phyloP scores from a whole-genome alignment of 2,113 vertebrate genomes.

The Saccopteryx bilineata region DNA sequence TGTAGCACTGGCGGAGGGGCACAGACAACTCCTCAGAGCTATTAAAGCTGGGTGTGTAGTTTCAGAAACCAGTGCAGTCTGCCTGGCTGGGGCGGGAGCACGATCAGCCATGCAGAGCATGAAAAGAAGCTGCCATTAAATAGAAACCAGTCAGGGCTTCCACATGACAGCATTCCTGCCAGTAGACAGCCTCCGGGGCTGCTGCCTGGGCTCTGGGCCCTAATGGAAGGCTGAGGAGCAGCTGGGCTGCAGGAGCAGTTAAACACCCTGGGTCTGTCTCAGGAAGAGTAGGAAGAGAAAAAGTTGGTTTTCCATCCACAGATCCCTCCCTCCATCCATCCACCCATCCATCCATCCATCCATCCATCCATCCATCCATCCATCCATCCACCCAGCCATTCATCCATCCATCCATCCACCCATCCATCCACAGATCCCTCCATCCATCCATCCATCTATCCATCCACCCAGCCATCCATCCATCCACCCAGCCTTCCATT shows the following conservation, averaged over 20 bases:
- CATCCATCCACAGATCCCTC: background rate
- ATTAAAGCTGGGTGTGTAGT: background rate
- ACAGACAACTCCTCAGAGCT: slow-evolving; percentile 40
- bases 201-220: background rate
- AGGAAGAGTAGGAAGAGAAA: background rate
- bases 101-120: background rate
- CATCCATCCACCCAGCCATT: background rate
- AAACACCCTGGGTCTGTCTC: background rate
- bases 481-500: background rate
- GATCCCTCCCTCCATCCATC: background rate
- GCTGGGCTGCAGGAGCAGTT: background rate
- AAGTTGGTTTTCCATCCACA: background rate
- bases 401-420: background rate
- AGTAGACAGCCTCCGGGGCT: background rate
- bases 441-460: background rate
- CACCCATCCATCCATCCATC: no score
- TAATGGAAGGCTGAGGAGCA: background rate
- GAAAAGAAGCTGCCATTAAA: slow-evolving; percentile 63
- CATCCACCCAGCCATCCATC: background rate
- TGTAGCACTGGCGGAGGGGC: background rate
- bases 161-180: background rate
- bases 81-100: background rate
- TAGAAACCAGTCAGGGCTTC: slow-evolving; percentile 47
- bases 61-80: slow-evolving; percentile 25
- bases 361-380: no score